Conservation (phyloP, 2,888 invertebrate genomes). For the Schizaphis graminum region DNA sequence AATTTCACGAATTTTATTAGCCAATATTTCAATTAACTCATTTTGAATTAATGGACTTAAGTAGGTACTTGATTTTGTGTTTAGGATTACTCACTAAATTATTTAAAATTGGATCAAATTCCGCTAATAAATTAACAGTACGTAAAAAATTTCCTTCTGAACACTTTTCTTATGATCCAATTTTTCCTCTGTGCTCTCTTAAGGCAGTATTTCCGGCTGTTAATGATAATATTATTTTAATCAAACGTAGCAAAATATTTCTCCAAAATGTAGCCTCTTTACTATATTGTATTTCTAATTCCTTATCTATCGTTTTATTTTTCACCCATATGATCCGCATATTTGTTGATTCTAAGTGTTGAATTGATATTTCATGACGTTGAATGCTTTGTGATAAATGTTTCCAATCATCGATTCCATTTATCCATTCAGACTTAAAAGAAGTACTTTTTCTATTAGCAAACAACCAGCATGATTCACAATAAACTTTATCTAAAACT, state of each 20-base stretch:
- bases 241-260: constrained; percentile 28
- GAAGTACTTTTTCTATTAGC: constrained; percentile 23
- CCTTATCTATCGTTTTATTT: constrained; percentile 14
- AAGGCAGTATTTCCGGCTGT: constrained; percentile 24
- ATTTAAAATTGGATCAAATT: constrained; percentile 35
- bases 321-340: constrained; percentile 11
- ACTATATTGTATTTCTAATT: constrained; percentile 14
- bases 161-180: not conserved
- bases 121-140: not conserved
- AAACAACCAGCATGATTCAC: constrained; percentile 23
- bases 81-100: constrained; percentile 30
- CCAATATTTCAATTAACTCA: too few relatives aligned
- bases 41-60: not conserved
- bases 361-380: constrained; percentile 13
- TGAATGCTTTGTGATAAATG: too few relatives aligned
- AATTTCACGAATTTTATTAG: too few relatives aligned
- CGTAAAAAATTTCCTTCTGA: constrained; percentile 10
- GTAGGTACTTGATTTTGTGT: constrained; percentile 30
- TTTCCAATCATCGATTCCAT: constrained; percentile 12
- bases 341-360: constrained; percentile 29
- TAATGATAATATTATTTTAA: constrained; percentile 26
- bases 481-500: not conserved
- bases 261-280: constrained; percentile 32
- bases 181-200: not conserved
- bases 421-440: constrained; percentile 22